Percentiles rank a stretch among this genome's conserved stretches.
Conservation (phyloP, 2,797 vertebrate species). For the Artibeus lituratus region DNA sequence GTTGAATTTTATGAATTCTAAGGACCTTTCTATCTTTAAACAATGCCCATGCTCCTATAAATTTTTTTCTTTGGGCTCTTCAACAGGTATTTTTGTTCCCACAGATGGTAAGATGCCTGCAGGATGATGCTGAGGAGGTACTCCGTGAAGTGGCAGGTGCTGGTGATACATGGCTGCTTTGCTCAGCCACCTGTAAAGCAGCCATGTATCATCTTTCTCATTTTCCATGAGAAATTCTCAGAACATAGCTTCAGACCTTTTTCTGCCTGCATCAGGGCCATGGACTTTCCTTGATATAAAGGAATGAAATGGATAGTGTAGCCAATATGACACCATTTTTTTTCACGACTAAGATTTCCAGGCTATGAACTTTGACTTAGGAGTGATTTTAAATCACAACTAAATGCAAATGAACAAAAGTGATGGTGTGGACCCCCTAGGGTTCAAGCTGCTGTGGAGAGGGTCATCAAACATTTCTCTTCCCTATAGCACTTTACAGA, state of each 20-base stretch:
- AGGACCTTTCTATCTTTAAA: background rate
- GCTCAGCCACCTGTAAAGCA: background rate
- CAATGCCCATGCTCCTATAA: background rate
- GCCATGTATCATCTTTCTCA: too few relatives aligned
- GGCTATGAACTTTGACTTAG: slow-evolving; percentile 20
- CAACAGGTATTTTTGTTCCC: background rate
- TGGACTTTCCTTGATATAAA: background rate
- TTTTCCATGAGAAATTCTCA: background rate
- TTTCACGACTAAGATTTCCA: background rate
- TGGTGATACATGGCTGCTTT: background rate
- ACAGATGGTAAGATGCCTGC: background rate
- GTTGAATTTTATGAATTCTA: background rate
- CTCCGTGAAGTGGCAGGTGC: background rate
- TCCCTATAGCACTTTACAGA: slow-evolving; percentile 41
- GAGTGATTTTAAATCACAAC: background rate
- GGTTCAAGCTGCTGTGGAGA: background rate
- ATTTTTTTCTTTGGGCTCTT: background rate
- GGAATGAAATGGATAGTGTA: background rate
- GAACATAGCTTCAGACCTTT: background rate
- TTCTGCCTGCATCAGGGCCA: background rate
- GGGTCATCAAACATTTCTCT: slow-evolving; percentile 31
- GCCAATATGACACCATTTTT: background rate
- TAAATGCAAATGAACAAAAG: background rate
- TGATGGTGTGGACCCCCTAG: background rate
- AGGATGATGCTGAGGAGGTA: background rate